Evolutionary conservation across 1,140 invertebrate species (phyloP).

Genomic region (Drosophila rufa): DNA sequence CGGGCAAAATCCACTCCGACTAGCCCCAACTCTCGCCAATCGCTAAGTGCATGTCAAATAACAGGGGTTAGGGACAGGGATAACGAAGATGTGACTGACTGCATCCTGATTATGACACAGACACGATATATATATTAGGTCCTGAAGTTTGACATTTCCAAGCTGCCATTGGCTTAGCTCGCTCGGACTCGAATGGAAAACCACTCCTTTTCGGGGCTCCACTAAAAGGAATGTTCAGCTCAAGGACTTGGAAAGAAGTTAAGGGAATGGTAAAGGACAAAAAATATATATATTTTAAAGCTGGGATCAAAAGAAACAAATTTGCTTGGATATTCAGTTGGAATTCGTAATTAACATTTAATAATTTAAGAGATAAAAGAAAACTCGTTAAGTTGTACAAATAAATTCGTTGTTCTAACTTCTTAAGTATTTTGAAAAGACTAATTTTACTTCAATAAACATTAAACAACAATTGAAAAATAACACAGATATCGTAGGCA

Average conservation of each 20-base stretch:
- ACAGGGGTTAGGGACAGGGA: constrained; percentile 14
- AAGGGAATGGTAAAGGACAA: background rate
- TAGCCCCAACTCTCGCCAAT: constrained; percentile 45
- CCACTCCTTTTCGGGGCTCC: constrained; percentile 8
- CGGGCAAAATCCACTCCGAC: constrained; percentile 41
- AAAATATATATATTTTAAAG: background rate
- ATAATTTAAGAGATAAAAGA: too few species aligned
- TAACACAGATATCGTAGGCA: background rate
- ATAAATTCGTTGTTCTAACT: too few species aligned
- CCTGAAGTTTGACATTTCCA: constrained; percentile 39
- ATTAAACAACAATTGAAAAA: background rate
- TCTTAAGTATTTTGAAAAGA: too few species aligned
- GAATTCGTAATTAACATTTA: too few species aligned
- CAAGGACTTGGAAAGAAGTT: background rate
- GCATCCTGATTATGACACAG: constrained; percentile 56
- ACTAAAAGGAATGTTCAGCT: constrained; percentile 12
- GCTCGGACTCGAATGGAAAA: background rate
- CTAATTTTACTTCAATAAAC: background rate
- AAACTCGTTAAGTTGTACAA: too few species aligned
- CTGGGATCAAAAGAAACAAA: background rate
- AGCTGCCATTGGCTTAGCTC: constrained; percentile 26
- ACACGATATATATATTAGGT: constrained; percentile 40
- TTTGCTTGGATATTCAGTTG: too few species aligned
- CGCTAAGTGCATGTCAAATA: constrained; percentile 57
- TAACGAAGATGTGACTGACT: constrained; percentile 42